Evolutionary conservation across 1,140 invertebrate species (phyloP).

Genomic region (Meloidogyne floridensis): DNA sequence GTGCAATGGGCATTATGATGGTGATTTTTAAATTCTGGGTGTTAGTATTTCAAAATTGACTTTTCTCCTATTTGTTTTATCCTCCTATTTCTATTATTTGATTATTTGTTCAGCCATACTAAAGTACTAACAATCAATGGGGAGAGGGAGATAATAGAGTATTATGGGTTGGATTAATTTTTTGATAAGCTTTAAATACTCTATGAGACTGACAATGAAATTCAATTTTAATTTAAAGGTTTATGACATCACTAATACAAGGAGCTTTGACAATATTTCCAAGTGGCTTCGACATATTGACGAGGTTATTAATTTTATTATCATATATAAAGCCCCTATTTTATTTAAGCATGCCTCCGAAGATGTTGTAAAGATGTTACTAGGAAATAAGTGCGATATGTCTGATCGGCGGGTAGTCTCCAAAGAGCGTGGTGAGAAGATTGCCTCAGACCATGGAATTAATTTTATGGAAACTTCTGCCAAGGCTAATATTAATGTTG

Average conservation of each 20-base stretch:
- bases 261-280: constrained; percentile 96
- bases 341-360: constrained; percentile 88
- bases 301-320: constrained; percentile 71
- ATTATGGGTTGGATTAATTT: no score
- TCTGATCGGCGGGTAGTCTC: constrained; percentile 90
- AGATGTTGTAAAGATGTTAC: constrained; percentile 99
- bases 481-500: constrained; percentile 96
- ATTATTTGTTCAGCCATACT: no score
- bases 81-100: no score
- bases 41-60: no score
- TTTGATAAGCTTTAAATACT: no score
- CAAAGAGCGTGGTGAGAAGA: constrained; percentile 86
- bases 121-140: no score
- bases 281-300: constrained; percentile 98
- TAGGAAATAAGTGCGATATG: constrained; percentile 99
- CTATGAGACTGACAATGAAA: no score
- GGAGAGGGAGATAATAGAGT: no score
- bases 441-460: constrained; percentile 94
- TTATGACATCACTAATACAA: constrained; percentile 96
- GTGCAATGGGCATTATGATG: constrained; percentile 91
- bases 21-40: neutral
- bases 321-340: neutral
- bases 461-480: constrained; percentile 98
- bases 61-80: no score
- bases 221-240: constrained; percentile 66